Conservation (phyloP, 2,888 invertebrate genomes). For the Drosophila monieri region DNA sequence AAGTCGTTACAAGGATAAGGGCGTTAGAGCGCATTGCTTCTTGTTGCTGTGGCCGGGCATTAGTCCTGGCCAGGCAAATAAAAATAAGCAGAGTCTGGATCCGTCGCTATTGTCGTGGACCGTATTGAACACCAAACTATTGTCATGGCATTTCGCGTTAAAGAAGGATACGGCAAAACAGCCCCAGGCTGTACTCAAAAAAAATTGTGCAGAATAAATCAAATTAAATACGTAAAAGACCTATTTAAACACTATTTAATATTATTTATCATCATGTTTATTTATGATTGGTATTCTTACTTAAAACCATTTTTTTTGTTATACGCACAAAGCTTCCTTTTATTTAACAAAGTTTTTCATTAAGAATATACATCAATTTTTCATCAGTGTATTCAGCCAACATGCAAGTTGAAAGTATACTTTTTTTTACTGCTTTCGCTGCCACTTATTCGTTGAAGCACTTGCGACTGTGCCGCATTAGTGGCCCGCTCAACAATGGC, state of each 20-base stretch:
- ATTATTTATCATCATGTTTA: no score
- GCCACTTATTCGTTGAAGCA: conserved; percentile 53
- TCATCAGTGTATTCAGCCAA: conserved; percentile 3
- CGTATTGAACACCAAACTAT: conserved; percentile 70
- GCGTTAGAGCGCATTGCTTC: conserved; percentile 68
- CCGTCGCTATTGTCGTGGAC: conserved; percentile 54
- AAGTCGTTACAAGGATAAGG: conserved; percentile 77
- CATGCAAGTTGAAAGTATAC: conserved; percentile 23
- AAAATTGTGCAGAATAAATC: background rate
- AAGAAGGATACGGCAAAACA: conserved; percentile 8
- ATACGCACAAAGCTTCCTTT: no score
- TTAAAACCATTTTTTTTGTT: no score
- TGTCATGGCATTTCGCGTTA: conserved; percentile 58
- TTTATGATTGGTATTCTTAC: no score
- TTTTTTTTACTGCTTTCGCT: conserved; percentile 35
- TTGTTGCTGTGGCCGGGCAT: conserved; percentile 54
- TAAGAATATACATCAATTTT: background rate
- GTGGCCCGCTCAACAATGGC: conserved; percentile 67
- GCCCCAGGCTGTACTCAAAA: conserved; percentile 1
- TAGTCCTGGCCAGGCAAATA: conserved; percentile 75
- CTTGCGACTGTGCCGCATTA: conserved; percentile 67
- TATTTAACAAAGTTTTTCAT: no score
- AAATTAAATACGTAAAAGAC: no score
- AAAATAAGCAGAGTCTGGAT: conserved; percentile 74
- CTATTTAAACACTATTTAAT: no score